Evolutionary conservation across 2,888 invertebrate species (phyloP).

Genomic region (Sphinx pinastri): DNA sequence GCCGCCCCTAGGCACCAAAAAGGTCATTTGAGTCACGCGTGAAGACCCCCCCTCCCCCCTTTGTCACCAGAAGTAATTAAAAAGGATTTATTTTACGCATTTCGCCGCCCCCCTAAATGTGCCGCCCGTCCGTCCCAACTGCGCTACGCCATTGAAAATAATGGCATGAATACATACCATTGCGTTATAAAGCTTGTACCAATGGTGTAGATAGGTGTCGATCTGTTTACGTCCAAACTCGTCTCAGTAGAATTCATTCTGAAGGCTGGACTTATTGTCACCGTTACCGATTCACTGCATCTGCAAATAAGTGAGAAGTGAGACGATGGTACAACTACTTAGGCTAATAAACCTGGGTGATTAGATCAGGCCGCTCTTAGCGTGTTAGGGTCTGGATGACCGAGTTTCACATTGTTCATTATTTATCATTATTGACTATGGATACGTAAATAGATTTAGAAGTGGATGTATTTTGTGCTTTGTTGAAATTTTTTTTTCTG

Average conservation of each 20-base stretch:
- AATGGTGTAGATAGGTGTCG: conserved; percentile 89
- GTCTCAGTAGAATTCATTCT: conserved; percentile 76
- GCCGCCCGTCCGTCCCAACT: too few relatives aligned
- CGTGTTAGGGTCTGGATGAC: conserved; percentile 29
- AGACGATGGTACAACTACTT: conserved; percentile 32
- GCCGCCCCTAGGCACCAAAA: too few relatives aligned
- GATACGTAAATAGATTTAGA: neutral
- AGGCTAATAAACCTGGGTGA: conserved; percentile 30
- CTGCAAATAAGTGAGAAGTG: conserved; percentile 43
- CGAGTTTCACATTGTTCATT: neutral
- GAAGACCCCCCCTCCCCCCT: too few relatives aligned
- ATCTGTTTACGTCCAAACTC: conserved; percentile 84
- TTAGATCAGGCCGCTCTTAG: conserved; percentile 16
- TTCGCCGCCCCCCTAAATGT: too few relatives aligned
- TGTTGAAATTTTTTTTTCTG: too few relatives aligned
- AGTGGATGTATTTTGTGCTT: neutral
- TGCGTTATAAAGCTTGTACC: conserved; percentile 90
- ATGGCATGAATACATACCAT: conserved; percentile 84
- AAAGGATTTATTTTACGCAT: too few relatives aligned
- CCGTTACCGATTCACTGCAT: conserved; percentile 35
- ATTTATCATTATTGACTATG: neutral
- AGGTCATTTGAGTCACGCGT: too few relatives aligned
- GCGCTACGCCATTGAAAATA: too few relatives aligned
- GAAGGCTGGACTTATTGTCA: conserved; percentile 50
- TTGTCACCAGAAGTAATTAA: too few relatives aligned